Conservation (phyloP, 2,113 vertebrate genomes). For the Apeltes quadracus region DNA sequence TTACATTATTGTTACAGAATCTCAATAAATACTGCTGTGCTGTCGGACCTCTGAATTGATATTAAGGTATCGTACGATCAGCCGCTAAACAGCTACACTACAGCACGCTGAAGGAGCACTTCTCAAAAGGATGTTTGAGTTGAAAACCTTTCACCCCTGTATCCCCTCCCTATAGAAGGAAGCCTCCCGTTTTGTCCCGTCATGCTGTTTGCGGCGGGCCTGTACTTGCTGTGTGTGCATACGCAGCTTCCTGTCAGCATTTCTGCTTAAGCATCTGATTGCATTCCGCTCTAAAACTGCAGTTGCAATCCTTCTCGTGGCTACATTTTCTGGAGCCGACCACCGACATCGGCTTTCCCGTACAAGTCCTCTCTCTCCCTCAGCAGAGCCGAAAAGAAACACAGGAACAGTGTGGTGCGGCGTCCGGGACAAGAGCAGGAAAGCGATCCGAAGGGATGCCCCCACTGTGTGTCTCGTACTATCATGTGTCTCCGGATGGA, state of each 20-base stretch:
- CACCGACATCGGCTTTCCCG: too few species aligned
- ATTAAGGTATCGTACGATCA: not conserved
- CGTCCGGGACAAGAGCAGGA: slow-evolving; percentile 46
- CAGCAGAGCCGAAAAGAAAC: slow-evolving; percentile 32
- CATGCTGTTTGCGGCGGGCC: slow-evolving; percentile 54
- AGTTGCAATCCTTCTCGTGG: slow-evolving; percentile 6
- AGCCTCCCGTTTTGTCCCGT: slow-evolving; percentile 28
- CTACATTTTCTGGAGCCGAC: too few species aligned
- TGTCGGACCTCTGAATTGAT: not conserved
- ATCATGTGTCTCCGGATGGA: slow-evolving; percentile 73
- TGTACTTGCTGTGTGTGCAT: slow-evolving; percentile 63
- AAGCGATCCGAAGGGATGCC: slow-evolving; percentile 54
- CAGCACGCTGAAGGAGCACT: not conserved
- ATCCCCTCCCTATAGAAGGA: slow-evolving; percentile 23
- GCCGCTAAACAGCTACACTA: slow-evolving; percentile 12
- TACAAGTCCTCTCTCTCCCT: slow-evolving; percentile 4
- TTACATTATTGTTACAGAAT: not conserved
- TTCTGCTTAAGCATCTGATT: slow-evolving; percentile 47
- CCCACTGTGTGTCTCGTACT: slow-evolving; percentile 60
- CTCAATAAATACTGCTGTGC: not conserved
- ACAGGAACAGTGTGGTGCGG: slow-evolving; percentile 42
- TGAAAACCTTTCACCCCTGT: slow-evolving; percentile 9
- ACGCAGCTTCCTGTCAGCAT: slow-evolving; percentile 57
- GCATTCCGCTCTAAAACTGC: slow-evolving; percentile 6
- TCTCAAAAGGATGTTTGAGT: not conserved